Percentiles rank a stretch among this genome's conserved stretches.
Conservation (phyloP, 1,140 invertebrate genomes). For the Lerema accius region DNA sequence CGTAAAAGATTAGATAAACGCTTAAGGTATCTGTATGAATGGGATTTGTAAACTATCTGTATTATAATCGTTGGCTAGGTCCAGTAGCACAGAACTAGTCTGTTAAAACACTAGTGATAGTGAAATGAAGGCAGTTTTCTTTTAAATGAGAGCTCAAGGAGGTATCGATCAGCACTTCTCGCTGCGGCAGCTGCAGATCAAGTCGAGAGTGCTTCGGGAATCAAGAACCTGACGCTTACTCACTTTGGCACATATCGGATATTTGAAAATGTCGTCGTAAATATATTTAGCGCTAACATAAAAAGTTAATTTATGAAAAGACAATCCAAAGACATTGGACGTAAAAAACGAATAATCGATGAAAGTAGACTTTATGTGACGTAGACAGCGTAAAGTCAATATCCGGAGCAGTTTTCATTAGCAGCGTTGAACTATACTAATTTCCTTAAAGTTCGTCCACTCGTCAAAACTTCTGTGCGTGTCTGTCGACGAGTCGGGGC, state of each 20-base stretch:
- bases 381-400: no score
- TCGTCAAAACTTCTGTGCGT: no score
- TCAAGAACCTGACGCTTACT: not conserved
- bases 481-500: no score
- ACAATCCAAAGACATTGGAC: no score
- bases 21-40: not conserved
- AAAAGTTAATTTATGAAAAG: no score
- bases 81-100: no score
- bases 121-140: conserved; percentile 1
- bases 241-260: not conserved
- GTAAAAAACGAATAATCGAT: no score
- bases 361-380: no score
- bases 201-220: conserved; percentile 16
- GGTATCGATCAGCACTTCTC: conserved; percentile 13
- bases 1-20: no score
- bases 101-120: no score
- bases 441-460: no score
- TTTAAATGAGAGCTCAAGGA: conserved; percentile 9
- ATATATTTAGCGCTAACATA: not conserved
- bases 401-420: no score
- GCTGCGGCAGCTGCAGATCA: conserved; percentile 20
- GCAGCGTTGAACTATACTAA: not conserved
- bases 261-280: conserved; percentile 4
- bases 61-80: not conserved
- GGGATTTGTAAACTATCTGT: not conserved